Percentiles rank a stretch among this genome's conserved stretches.
Conservation (phyloP, 2,113 vertebrate genomes). For the Cranoglanis bouderius region DNA sequence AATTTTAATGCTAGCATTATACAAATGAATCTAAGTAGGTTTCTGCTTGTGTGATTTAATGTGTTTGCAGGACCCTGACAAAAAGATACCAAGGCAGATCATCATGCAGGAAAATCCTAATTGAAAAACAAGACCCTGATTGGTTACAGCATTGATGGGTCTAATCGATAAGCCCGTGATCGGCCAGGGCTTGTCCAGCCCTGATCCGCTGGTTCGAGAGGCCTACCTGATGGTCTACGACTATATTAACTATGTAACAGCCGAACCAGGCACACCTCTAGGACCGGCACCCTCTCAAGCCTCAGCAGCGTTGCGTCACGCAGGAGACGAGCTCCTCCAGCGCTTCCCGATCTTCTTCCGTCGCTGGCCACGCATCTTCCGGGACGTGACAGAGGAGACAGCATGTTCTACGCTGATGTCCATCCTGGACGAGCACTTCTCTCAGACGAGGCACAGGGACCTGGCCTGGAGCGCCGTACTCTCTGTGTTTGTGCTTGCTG, state of each 20-base stretch:
- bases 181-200: slow-evolving; percentile 57
- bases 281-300: slow-evolving; percentile 61
- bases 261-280: slow-evolving; percentile 45
- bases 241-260: slow-evolving; percentile 72
- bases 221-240: slow-evolving; percentile 72
- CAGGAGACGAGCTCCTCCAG: slow-evolving; percentile 70
- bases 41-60: background rate
- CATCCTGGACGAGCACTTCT: slow-evolving; percentile 75
- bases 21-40: background rate
- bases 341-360: slow-evolving; percentile 78
- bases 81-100: background rate
- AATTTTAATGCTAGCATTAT: background rate
- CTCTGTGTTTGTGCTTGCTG: slow-evolving; percentile 75
- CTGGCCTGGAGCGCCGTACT: slow-evolving; percentile 73
- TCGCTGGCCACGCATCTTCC: slow-evolving; percentile 76
- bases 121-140: background rate
- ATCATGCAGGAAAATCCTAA: background rate
- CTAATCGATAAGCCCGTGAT: slow-evolving; percentile 51
- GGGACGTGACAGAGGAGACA: slow-evolving; percentile 66
- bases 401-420: slow-evolving; percentile 67
- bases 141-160: slow-evolving; percentile 45
- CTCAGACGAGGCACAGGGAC: slow-evolving; percentile 58
- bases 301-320: slow-evolving; percentile 67
- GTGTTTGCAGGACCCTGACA: background rate
- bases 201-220: slow-evolving; percentile 71